Base-by-base conservation (phyloP, 2,888 invertebrate species). In the Hyposoter didymator region DNA sequence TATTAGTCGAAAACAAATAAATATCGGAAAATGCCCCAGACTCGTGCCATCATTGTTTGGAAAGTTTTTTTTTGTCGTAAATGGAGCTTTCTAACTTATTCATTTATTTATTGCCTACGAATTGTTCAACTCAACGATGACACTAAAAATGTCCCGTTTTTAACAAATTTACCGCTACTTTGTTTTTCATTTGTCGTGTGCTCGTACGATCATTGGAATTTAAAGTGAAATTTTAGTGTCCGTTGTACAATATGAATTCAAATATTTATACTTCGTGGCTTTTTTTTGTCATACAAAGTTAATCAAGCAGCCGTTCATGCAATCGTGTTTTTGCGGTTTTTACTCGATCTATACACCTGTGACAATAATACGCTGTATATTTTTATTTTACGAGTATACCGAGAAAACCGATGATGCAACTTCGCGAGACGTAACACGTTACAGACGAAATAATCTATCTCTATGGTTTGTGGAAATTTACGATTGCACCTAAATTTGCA, bases 401-500 rank as follows among this genome's bases (percentile, higher is more conserved):
- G 28, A 47, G 47, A 8, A 28, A 69, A 7, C 2, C 17, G 45
- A 39, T 69, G 47, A 69, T 28, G 47, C 69, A 69, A 69, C 47
- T 28, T 59, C 4, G 59, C 59, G 28, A 59, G 14, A 59, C 59
- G 59, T 59, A 59, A 59, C 28, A 14, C 28, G 22, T 69, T 47
- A 8, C 17, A 69, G 19, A 47, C 28, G 39, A 22, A 43, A 43
- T 43, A 43, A 43, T 69, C 19, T 6, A 67, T 67, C 43, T 12
- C 19, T 22, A 12, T 67, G 43, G 12, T 14, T 59, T 14, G 4
- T 28, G 4, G 0, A 5, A 59, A 28, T 4, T 59, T 59, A 59
- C 59, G 59, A 59, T 59, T 59, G 14, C 59, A 28, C 59, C 14
- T 14, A 14, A 59, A 59, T 59, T 59, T 59, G 28, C 59, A 59